Percentiles rank a stretch among this genome's conserved stretches.
phyloP scores from a whole-genome alignment of 2,888 invertebrate species.

The Rhogogaster chlorosoma region DNA sequence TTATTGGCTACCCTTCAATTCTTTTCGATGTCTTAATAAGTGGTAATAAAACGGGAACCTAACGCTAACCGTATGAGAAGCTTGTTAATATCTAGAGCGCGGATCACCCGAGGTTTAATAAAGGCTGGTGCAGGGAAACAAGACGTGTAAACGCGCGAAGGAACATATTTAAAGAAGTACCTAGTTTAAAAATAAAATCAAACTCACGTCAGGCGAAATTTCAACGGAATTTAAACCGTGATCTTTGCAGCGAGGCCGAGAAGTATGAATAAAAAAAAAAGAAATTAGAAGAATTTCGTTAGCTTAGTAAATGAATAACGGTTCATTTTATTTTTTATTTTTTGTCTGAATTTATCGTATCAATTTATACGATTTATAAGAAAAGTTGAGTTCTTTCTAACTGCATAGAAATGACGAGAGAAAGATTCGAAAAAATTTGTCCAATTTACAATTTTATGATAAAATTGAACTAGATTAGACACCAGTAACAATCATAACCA shows the following conservation, averaged over 20 bases:
- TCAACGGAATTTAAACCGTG: constrained; percentile 12
- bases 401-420: too few relatives aligned
- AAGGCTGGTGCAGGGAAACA: neutral
- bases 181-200: constrained; percentile 29
- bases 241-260: neutral
- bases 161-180: constrained; percentile 13
- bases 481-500: constrained; percentile 56
- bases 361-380: too few relatives aligned
- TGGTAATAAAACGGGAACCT: neutral
- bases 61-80: neutral
- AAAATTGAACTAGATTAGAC: too few relatives aligned
- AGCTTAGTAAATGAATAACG: neutral
- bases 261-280: too few relatives aligned
- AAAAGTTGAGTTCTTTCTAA: too few relatives aligned
- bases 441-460: neutral
- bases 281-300: neutral
- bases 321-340: too few relatives aligned
- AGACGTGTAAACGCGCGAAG: neutral
- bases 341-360: too few relatives aligned
- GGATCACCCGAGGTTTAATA: neutral
- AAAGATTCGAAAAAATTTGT: neutral
- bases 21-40: neutral
- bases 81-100: neutral
- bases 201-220: constrained; percentile 31
- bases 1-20: neutral